Evolutionary conservation across 2,888 invertebrate genomes (phyloP).

Genomic region (Parnassius smintheus): DNA sequence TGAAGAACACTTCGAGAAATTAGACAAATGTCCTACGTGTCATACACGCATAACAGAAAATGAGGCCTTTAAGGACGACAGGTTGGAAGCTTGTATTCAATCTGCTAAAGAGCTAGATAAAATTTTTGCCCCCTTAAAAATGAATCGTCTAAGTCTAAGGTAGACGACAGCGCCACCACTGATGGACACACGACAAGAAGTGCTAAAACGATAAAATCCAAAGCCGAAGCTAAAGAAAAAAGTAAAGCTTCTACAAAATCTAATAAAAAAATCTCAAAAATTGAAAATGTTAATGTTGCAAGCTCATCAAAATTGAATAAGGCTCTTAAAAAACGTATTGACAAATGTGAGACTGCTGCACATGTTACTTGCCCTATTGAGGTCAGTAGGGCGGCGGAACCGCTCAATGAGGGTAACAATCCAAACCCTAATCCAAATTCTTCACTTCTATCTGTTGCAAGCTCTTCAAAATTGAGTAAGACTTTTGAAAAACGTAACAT

Average conservation of each 20-base stretch:
- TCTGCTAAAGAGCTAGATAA: slow-evolving; percentile 49
- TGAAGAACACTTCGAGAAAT: slow-evolving; percentile 50
- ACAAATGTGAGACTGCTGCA: slow-evolving; percentile 84
- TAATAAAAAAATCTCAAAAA: slow-evolving; percentile 25
- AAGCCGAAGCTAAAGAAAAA: slow-evolving; percentile 30
- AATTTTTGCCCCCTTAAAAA: slow-evolving; percentile 46
- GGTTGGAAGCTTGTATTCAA: slow-evolving; percentile 48
- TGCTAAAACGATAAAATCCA: slow-evolving; percentile 24
- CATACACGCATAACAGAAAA: slow-evolving; percentile 47
- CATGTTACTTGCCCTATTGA: slow-evolving; percentile 82
- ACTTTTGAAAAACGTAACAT: slow-evolving; percentile 79
- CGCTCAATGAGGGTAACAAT: slow-evolving; percentile 82
- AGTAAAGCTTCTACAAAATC: slow-evolving; percentile 26
- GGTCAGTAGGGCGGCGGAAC: slow-evolving; percentile 62
- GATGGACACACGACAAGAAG: slow-evolving; percentile 27
- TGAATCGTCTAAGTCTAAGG: slow-evolving; percentile 29
- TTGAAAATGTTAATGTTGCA: slow-evolving; percentile 36
- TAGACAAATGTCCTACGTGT: slow-evolving; percentile 60
- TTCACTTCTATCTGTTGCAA: slow-evolving; percentile 37
- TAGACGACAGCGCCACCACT: slow-evolving; percentile 19
- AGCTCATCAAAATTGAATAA: slow-evolving; percentile 46
- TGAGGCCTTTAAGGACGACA: slow-evolving; percentile 47
- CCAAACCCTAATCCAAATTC: slow-evolving; percentile 59
- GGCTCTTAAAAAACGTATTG: slow-evolving; percentile 79
- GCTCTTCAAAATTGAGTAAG: slow-evolving; percentile 45